A percentile compares a stretch with the other conserved stretches of the same genome.
Conservation (phyloP, 2,113 vertebrate species). For the Crotalus viridis region DNA sequence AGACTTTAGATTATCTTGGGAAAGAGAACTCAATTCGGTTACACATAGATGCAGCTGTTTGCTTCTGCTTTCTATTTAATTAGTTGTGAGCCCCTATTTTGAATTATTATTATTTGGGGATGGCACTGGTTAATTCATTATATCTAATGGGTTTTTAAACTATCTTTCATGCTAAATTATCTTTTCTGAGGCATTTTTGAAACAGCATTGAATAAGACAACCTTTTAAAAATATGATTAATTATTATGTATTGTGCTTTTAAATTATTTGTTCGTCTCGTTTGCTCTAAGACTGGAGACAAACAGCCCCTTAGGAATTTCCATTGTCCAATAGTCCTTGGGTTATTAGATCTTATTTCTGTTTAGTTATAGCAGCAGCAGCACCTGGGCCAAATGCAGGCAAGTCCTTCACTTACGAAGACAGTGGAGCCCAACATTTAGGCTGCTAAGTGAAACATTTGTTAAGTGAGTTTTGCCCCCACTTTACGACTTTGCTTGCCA, state of each 20-base stretch:
- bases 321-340: background rate
- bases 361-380: background rate
- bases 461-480: too few species aligned
- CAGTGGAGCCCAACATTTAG: background rate
- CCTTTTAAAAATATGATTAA: background rate
- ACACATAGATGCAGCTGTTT: background rate
- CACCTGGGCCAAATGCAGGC: background rate
- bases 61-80: background rate
- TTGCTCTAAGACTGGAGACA: background rate
- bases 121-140: background rate
- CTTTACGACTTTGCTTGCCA: too few species aligned
- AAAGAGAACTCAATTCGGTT: background rate
- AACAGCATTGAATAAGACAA: background rate
- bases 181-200: background rate
- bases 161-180: background rate
- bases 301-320: background rate
- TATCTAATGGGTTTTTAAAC: background rate
- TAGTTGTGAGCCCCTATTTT: background rate
- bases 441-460: too few species aligned
- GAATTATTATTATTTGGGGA: background rate
- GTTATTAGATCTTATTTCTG: background rate
- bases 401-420: background rate
- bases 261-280: background rate
- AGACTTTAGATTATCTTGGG: background rate
- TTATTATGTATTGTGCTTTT: background rate